phyloP scores from a whole-genome alignment of 1,140 invertebrate species.

The Conus betulinus region DNA sequence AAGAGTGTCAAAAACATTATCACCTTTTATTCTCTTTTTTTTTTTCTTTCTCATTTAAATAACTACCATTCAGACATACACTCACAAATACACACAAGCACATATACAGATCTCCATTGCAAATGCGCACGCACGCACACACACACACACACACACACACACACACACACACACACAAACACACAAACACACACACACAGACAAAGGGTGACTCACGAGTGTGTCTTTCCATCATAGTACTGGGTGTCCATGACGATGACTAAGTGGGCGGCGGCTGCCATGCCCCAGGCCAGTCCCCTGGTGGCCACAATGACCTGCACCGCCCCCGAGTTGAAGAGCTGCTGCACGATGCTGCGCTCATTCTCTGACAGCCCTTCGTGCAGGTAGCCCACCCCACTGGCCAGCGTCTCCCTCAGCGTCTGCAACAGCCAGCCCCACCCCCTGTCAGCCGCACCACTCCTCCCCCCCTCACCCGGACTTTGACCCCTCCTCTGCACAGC shows the following conservation, averaged over 20 bases:
- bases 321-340: slow-evolving; percentile 94
- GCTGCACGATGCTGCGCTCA: slow-evolving; percentile 93
- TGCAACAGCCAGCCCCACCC: slow-evolving; percentile 37
- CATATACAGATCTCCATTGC: no score
- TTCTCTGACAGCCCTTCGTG: slow-evolving; percentile 92
- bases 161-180: not conserved
- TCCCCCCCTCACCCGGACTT: no score
- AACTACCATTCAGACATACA: no score
- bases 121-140: not conserved
- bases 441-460: no score
- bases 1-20: no score
- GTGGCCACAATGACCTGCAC: slow-evolving; percentile 95
- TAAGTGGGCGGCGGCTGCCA: slow-evolving; percentile 91
- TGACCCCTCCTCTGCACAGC: no score
- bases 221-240: slow-evolving; percentile 94
- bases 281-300: slow-evolving; percentile 92
- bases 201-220: slow-evolving; percentile 70
- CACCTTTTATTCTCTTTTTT: no score
- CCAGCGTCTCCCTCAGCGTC: slow-evolving; percentile 74
- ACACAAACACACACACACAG: not conserved
- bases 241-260: slow-evolving; percentile 99
- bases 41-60: no score
- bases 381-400: slow-evolving; percentile 96
- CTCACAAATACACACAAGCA: no score
- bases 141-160: not conserved